Evolutionary conservation across 2,797 vertebrate genomes (phyloP), one percentile per base, ranked within the genome.

Genomic region (Phalloptychus januarius): DNA sequence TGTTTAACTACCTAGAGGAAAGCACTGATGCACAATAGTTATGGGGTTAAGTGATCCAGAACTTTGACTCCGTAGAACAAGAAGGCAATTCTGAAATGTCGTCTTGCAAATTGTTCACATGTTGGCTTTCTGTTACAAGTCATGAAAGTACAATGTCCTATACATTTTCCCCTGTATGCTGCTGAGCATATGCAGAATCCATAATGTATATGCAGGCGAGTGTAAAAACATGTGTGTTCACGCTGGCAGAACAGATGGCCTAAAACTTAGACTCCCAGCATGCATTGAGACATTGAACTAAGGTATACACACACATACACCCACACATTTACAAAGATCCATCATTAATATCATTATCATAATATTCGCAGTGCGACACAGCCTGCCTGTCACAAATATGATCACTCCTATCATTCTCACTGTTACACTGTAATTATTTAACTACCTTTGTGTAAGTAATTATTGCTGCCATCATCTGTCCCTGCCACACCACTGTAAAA

Each of bases 341-440:
- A 93, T 94, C 91, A 94, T 92, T 93, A 93, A 92, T 93, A 88
- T 90, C 87, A 93, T 94, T 93, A 92, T 92, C 89, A 93, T 94
- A 94, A 94, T 91, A 89, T 83, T 90, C 92, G 91, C 86, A 91
- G 88, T 87, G 86, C 79, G 45, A 83, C 48, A 58, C 90, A 91
- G 88, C 82, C 91, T 93, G 89, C 89, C 88, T 91, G 91, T 92
- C 91, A 91, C 84, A 90, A 88, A 82, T 90, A 89, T 93, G 91
- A 92, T 89, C 89, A 86, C 87, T 88, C 71, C 83, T 86, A 91
- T 92, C 89, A 92, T 89, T 90, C 87, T 93, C 91, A 83, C 83
- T 23, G 83, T 87, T 87, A 83, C 81, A 76, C 80, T 80, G 80
- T 87, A 84, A 92, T 92, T 87, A 91, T 92, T 91, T 89, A 91